These are phyloP conservation scores for Nysson spinosus DNA, from an alignment of 2,888 invertebrate genomes.

Conservation along the genomic window DNA sequence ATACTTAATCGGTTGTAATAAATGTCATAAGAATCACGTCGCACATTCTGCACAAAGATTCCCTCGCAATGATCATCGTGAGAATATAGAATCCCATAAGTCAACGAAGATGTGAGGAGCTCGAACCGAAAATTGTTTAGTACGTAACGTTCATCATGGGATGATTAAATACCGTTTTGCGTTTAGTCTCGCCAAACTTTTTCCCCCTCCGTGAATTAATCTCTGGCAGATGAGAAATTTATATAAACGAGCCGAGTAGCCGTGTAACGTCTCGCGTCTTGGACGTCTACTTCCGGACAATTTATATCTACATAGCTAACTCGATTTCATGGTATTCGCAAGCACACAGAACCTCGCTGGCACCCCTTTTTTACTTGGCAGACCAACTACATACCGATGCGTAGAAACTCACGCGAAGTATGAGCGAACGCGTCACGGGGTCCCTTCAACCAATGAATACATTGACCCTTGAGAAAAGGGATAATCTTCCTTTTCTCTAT, in stretches of 20 bases:
- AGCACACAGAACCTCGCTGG: constrained; percentile 12
- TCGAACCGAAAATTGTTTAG: background rate
- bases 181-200: constrained; percentile 13
- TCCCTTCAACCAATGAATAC: constrained; percentile 66
- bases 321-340: constrained; percentile 47
- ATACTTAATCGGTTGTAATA: no score
- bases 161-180: constrained; percentile 23
- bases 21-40: no score
- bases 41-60: no score
- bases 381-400: constrained; percentile 30
- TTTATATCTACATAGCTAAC: constrained; percentile 40
- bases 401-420: constrained; percentile 38
- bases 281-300: constrained; percentile 32
- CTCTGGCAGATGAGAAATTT: constrained; percentile 9
- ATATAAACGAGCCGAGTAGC: constrained; percentile 11
- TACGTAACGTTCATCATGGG: constrained; percentile 1
- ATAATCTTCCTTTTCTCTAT: constrained; percentile 39
- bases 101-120: background rate
- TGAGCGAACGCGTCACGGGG: constrained; percentile 57
- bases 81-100: no score
- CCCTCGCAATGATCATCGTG: no score
- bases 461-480: constrained; percentile 61
- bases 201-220: constrained; percentile 17
- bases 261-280: constrained; percentile 13
- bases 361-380: constrained; percentile 18